Base-by-base conservation (phyloP, 2,797 vertebrate species). In the Astyanax mexicanus region DNA sequence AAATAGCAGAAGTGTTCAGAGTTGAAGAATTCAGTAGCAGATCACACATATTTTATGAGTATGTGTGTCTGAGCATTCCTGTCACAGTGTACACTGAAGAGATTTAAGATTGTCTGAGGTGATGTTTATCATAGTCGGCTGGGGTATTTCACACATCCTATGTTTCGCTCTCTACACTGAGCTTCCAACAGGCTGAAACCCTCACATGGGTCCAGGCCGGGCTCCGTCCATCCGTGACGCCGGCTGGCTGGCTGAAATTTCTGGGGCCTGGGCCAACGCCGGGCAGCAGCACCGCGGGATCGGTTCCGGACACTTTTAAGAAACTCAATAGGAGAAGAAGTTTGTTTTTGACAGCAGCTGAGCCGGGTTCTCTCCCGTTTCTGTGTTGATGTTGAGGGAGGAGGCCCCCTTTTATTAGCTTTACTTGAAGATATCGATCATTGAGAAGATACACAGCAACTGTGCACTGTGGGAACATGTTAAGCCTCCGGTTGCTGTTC, bases 111-210 rank as follows among this genome's bases (percentile, higher is more conserved):
- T 32, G 35, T 42, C 32, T 49, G 37, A 11, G 1, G 38, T 47
- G 3, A 75, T 90, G 51, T 92, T 91, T 91, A 87, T 88, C 88
- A 84, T 83, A 55, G 82, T 78, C 72, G 74, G 71, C 83, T 87
- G 45, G 78, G 87, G 89, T 86, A 90, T 91, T 92, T 93, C 89
- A 86, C 91, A 91, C 84, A 29, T 82, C 82, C 85, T 80, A 6
- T 62, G 65, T 84, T 64, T 83, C 19, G 47, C 79, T 86, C 78
- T 80, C 74, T 57, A 69, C 67, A 66, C 19, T 49, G 25, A 55
- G 78, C 80, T 84, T 88, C 90, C 87, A 84, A 81, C 80, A 80
- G 37, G 81, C 77, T 84, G 84, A 89, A 88, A 70, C 51, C 40
- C 71, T 72, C 49, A 23, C 47, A 76, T 44, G 65, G 35, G 32